Base-by-base conservation (phyloP, 2,113 vertebrate species). In the Pimephales promelas region DNA sequence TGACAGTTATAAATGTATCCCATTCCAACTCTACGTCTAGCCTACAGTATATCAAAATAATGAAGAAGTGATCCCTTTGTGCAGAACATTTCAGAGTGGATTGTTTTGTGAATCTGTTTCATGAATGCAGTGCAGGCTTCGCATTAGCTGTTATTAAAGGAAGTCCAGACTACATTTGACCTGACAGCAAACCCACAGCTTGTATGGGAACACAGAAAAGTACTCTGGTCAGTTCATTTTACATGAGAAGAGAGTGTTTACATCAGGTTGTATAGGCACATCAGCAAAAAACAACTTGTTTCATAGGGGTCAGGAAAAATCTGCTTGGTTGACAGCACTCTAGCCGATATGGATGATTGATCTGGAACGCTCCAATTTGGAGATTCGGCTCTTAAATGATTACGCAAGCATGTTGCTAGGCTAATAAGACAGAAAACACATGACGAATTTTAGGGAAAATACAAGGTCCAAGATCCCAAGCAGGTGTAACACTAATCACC, bases 251-350 rank as follows among this genome's bases (percentile, higher is more conserved):
- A 73, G 14, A 5, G n/a, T 18, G 13, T 73, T 26, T 73, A 28
- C 24, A 73, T 24, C 56, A 24, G 3, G 22, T 49, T 73, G 24
- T 71, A 24, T 43, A 49, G 13, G 40, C 45, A 26, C 13, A 24
- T 73, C 24, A 73, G n/a, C n/a, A 28, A 70, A 70, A 70, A 40
- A 43, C 34, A 43, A 43, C 34, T 20, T 71, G 22, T 71, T 71
- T 71, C 40, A 70, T 2, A 6, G 6, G 10, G 36, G 68, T 72
- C 22, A 45, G 40, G n/a, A 14, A 45, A 45, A 45, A 43, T 5
- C 40, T 71, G 36, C 68, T 71, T 24, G 11, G 20, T n/a, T 45
- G 68, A 22, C 68, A 71, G 31, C 1, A 3, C 9, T 18, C 8
- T 22, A 68, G 11, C 0, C 18, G 14, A 66, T 18, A 66, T 66